These are phyloP conservation scores for Automeris io DNA, from an alignment of 2,888 invertebrate species.

Conservation along the genomic window DNA sequence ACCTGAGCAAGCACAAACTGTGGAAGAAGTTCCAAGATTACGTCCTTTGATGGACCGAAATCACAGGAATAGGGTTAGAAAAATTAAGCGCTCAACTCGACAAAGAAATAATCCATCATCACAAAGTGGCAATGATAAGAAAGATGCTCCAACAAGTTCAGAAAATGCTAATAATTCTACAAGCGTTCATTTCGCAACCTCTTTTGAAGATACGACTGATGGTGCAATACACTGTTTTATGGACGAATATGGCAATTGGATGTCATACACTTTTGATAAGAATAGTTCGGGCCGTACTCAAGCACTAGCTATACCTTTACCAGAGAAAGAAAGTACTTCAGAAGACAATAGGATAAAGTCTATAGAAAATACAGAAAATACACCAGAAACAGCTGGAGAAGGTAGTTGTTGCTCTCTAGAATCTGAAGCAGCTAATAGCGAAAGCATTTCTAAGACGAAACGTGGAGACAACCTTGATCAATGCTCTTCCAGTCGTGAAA, in stretches of 20 bases:
- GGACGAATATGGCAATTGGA: conserved; percentile 91
- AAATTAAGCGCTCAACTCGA: conserved; percentile 75
- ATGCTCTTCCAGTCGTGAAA: conserved; percentile 71
- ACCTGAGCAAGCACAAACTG: conserved; percentile 37
- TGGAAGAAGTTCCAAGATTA: conserved; percentile 53
- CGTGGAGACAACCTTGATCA: conserved; percentile 63
- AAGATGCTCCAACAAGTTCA: conserved; percentile 37
- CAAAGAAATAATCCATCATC: conserved; percentile 57
- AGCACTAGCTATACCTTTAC: conserved; percentile 52
- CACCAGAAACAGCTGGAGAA: conserved; percentile 59
- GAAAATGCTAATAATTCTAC: conserved; percentile 47
- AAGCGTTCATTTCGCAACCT: conserved; percentile 82
- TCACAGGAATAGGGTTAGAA: conserved; percentile 68
- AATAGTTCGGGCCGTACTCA: conserved; percentile 78
- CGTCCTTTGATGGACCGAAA: conserved; percentile 70
- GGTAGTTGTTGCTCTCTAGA: conserved; percentile 71
- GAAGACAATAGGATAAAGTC: conserved; percentile 44
- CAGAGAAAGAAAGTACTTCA: conserved; percentile 48
- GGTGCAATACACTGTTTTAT: conserved; percentile 91
- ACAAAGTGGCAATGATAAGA: conserved; percentile 47
- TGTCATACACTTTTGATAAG: conserved; percentile 89
- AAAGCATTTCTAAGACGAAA: conserved; percentile 51
- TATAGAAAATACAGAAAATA: conserved; percentile 49
- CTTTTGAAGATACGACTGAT: conserved; percentile 88
- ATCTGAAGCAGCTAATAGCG: conserved; percentile 61